Evolutionary conservation across 2,113 vertebrate genomes (phyloP).

Genomic region (Colaptes auratus): DNA sequence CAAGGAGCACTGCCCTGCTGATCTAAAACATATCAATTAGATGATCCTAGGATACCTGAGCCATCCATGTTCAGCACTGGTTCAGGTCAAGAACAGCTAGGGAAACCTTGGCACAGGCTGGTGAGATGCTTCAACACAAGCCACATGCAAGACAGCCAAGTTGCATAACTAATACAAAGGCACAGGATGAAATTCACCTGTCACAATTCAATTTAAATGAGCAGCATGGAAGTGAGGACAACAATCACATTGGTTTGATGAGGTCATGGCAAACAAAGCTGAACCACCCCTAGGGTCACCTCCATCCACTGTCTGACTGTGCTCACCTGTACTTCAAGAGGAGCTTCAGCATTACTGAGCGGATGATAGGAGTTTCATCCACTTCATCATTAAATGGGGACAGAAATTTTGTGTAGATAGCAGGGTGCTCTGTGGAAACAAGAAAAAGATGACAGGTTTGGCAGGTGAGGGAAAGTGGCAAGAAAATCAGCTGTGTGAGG

Average conservation of each 20-base stretch:
- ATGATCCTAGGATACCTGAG: not conserved
- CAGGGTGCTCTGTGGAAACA: constrained; percentile 39
- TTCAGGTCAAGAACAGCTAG: not conserved
- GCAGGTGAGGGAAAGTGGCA: not conserved
- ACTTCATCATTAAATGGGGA: constrained; percentile 91
- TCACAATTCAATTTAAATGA: not conserved
- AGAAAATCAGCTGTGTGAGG: not conserved
- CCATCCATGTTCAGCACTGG: not conserved
- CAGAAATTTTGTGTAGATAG: constrained; percentile 83
- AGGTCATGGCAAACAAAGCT: not conserved
- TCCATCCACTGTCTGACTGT: not conserved
- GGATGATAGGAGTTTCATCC: constrained; percentile 90
- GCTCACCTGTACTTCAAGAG: constrained; percentile 93
- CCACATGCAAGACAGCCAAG: not conserved
- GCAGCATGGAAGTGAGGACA: not conserved
- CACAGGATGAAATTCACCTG: not conserved
- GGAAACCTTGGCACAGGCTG: not conserved
- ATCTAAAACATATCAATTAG: not conserved
- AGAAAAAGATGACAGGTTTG: not conserved
- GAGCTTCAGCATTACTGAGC: constrained; percentile 91
- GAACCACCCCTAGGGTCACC: not conserved
- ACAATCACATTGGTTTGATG: not conserved
- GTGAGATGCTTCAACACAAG: not conserved
- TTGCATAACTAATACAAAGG: not conserved
- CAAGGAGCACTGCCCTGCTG: not conserved